Base-by-base conservation (phyloP, 2,888 invertebrate species). In the Yponomeuta malinellus region DNA sequence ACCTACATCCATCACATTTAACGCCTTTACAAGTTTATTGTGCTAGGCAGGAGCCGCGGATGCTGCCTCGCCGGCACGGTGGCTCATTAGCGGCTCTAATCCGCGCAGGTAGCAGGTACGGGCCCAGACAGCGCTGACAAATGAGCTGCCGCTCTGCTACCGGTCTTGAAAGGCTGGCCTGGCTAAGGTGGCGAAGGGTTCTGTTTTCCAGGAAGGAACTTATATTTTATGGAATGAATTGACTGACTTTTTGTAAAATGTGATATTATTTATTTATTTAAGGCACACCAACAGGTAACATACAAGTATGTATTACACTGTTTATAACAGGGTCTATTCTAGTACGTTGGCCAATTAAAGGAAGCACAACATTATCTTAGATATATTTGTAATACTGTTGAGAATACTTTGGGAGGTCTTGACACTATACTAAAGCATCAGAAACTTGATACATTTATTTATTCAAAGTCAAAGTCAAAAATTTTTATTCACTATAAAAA, bases 131-230 rank as follows among this genome's bases (percentile, higher is more conserved):
- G 74, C 74, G 75, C 81, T 81, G 81, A 81, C 81, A 79, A 80
- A 81, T 81, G 81, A 77, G 72, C 72, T 70, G 73, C 78, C 74
- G 78, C 75, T 76, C 77, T 74, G 81, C 81, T 81, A 81, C 81
- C 75, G 81, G 81, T 79, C 76, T 81, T 81, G 68, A 71, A 37
- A 15, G 70, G 75, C 72, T 4, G 5, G 37, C 12, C 31, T 15
- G 37, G 33, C 33, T 5, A 8, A 37, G 15, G 15, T 12, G 33
- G 67, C 4, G 9, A 43, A 37, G 67, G 67, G 67, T 67, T 67
- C 67, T n/a, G 67, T 64, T 43, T 43, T 43, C 43, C 43, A 1
- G 5, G 9, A 6, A 43, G 43, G 43, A 43, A 8, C 6, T 63
- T 2, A 63, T n/a, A 63, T 63, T 63, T 63, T 63, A 63, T 59